These are phyloP conservation scores for Stenoptilia bipunctidactyla DNA, from an alignment of 2,888 invertebrate genomes.

Conservation along the genomic window DNA sequence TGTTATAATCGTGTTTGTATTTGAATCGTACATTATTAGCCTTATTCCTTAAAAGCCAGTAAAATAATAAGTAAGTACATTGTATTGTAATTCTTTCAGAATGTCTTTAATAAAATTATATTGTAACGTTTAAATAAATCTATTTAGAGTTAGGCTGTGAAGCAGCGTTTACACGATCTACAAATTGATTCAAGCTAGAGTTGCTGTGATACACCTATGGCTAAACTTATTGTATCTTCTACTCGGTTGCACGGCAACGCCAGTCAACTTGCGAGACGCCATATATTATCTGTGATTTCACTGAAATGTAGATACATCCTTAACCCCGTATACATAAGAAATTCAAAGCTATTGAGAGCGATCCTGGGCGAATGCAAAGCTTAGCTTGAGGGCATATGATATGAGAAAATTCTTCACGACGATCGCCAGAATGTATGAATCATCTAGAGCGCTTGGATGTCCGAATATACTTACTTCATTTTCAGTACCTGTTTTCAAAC, in stretches of 20 bases:
- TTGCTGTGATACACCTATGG: conserved; percentile 68
- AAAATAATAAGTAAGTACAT: conserved; percentile 8
- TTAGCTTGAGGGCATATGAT: no score
- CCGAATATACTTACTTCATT: no score
- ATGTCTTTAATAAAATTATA: conserved; percentile 40
- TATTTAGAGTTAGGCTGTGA: conserved; percentile 65
- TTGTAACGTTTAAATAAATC: conserved; percentile 40
- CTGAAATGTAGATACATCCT: conserved; percentile 40
- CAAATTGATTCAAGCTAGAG: conserved; percentile 67
- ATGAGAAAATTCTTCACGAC: no score
- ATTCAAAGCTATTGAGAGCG: neutral
- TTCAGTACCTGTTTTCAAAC: no score
- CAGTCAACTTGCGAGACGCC: conserved; percentile 26
- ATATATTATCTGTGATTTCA: conserved; percentile 55
- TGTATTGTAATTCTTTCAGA: conserved; percentile 23
- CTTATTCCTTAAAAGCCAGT: conserved; percentile 26
- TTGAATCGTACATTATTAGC: conserved; percentile 45
- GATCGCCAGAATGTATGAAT: no score
- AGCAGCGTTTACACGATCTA: conserved; percentile 59
- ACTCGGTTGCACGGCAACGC: conserved; percentile 29
- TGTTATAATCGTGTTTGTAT: conserved; percentile 49
- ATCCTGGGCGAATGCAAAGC: no score
- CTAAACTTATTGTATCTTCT: conserved; percentile 50
- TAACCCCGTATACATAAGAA: conserved; percentile 16
- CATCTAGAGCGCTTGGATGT: no score